These are phyloP conservation scores for Catocala nupta DNA, from an alignment of 2,888 invertebrate genomes.

Conservation along the genomic window DNA sequence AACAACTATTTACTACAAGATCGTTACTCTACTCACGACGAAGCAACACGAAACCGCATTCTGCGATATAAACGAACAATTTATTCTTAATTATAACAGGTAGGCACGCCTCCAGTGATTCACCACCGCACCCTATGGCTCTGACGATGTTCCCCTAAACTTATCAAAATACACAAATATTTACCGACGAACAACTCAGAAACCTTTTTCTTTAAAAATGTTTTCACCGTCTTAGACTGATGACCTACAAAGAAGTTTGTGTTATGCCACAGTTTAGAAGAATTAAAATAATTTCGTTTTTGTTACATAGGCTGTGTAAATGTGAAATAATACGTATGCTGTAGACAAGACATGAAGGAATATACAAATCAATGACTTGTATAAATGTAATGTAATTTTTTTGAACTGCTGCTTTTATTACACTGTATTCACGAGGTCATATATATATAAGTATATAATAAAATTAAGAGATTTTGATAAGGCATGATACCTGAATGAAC, in stretches of 20 bases:
- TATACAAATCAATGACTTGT: too few relatives aligned
- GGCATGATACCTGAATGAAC: too few relatives aligned
- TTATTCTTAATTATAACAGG: constrained; percentile 30
- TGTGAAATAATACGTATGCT: too few relatives aligned
- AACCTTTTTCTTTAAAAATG: constrained; percentile 2
- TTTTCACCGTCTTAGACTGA: not conserved
- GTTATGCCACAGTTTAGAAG: too few relatives aligned
- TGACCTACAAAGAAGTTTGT: not conserved
- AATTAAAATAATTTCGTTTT: too few relatives aligned
- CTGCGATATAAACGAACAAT: constrained; percentile 5
- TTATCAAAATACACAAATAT: constrained; percentile 58
- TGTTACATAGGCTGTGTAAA: too few relatives aligned
- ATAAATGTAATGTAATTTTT: too few relatives aligned
- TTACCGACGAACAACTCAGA: constrained; percentile 12
- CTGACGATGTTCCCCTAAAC: constrained; percentile 27
- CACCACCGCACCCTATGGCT: constrained; percentile 21
- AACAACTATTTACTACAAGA: not conserved
- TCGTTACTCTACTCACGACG: not conserved
- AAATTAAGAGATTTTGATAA: too few relatives aligned
- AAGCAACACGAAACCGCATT: not conserved
- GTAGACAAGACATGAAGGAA: too few relatives aligned
- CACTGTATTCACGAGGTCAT: too few relatives aligned
- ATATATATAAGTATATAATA: too few relatives aligned
- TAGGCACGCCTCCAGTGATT: constrained; percentile 34
- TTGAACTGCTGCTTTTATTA: too few relatives aligned